Conservation (phyloP, 1,140 invertebrate genomes). For the Brachionus asplanchnoidis region DNA sequence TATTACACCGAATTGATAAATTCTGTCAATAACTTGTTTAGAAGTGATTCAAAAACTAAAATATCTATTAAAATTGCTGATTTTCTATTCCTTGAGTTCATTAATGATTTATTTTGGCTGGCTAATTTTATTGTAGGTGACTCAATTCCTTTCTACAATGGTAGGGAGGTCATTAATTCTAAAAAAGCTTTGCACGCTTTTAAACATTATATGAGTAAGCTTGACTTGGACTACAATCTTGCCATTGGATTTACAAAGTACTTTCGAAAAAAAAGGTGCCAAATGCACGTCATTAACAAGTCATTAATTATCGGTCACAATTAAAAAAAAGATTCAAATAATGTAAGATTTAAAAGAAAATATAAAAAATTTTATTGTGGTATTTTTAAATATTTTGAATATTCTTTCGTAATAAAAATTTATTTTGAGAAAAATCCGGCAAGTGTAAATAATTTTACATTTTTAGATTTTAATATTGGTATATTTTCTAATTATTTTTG, state of each 20-base stretch:
- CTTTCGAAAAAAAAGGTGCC: too few species aligned
- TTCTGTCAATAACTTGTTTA: not conserved
- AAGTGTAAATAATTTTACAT: too few species aligned
- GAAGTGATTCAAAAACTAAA: not conserved
- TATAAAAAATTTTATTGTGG: too few species aligned
- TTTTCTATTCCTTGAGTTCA: not conserved
- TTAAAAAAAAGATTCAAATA: too few species aligned
- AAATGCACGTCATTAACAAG: too few species aligned
- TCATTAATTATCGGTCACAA: too few species aligned
- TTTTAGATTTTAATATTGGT: too few species aligned
- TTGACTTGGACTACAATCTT: not conserved
- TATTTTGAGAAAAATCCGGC: too few species aligned
- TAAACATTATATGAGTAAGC: not conserved
- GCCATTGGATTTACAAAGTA: not conserved
- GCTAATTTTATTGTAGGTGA: not conserved
- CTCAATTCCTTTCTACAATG: not conserved
- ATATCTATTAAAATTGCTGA: not conserved
- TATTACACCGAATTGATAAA: not conserved
- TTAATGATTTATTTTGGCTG: not conserved
- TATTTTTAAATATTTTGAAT: too few species aligned
- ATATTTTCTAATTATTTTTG: too few species aligned
- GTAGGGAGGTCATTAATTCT: not conserved
- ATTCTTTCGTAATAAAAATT: too few species aligned
- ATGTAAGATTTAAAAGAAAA: too few species aligned
- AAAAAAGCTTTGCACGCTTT: not conserved